phyloP scores from a whole-genome alignment of 2,113 vertebrate species.

The Cynoglossus semilaevis region DNA sequence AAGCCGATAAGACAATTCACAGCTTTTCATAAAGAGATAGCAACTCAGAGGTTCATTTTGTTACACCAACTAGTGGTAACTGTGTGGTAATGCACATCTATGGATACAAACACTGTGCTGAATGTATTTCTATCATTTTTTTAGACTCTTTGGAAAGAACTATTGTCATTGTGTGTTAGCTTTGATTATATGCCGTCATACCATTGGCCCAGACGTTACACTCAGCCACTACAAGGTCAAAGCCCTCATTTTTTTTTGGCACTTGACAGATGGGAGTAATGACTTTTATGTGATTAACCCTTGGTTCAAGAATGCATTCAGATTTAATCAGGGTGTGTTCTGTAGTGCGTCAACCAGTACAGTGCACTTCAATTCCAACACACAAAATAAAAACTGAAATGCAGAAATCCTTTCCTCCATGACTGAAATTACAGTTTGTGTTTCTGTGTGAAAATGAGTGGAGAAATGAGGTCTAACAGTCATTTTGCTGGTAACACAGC shows the following conservation, averaged over 20 bases:
- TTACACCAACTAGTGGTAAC: too few relatives aligned
- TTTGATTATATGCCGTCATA: constrained; percentile 38
- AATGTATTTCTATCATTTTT: too few relatives aligned
- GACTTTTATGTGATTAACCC: constrained; percentile 72
- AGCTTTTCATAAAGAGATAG: not conserved
- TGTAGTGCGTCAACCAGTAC: constrained; percentile 53
- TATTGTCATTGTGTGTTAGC: too few relatives aligned
- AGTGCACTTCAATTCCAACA: constrained; percentile 66
- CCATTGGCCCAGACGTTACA: constrained; percentile 36
- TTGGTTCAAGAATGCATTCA: constrained; percentile 63
- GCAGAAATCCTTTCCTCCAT: constrained; percentile 52
- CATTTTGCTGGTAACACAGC: constrained; percentile 20
- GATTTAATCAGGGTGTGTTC: constrained; percentile 65
- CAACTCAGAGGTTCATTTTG: too few relatives aligned
- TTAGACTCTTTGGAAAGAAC: too few relatives aligned
- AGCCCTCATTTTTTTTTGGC: constrained; percentile 49
- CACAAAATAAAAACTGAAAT: constrained; percentile 67
- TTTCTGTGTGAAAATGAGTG: constrained; percentile 43
- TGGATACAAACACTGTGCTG: not conserved
- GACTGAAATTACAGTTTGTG: constrained; percentile 51
- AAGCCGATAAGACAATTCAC: not conserved
- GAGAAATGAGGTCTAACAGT: constrained; percentile 39
- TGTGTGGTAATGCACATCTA: too few relatives aligned
- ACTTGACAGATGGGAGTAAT: constrained; percentile 74
- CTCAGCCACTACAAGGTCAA: constrained; percentile 41